These are phyloP conservation scores for Trochalopteron elliotii DNA, from an alignment of 2,113 vertebrate species.

Conservation along the genomic window DNA sequence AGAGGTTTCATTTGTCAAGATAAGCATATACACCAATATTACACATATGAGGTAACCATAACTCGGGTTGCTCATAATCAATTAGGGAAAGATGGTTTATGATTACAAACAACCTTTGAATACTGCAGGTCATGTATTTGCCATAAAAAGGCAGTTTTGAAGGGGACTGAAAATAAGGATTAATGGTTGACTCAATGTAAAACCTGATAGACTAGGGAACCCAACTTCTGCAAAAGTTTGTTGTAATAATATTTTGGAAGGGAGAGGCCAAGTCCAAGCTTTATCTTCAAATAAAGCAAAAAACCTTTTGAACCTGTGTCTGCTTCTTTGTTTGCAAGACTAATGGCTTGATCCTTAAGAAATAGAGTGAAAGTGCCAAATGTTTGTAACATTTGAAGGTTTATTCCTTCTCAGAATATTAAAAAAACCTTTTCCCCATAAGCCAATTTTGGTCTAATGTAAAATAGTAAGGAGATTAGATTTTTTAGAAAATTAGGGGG, in stretches of 20 bases:
- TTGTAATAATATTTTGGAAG: background rate
- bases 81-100: background rate
- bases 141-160: background rate
- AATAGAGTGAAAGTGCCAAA: background rate
- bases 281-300: background rate
- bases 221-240: background rate
- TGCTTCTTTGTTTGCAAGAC: background rate
- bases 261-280: background rate
- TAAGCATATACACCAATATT: background rate
- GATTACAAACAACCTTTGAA: background rate
- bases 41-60: background rate
- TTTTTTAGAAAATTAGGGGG: background rate
- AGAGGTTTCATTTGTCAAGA: background rate
- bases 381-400: background rate
- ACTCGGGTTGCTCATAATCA: background rate
- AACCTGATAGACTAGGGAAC: background rate
- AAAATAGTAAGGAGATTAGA: background rate
- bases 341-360: background rate
- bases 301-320: background rate
- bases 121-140: background rate
- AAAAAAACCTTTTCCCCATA: rapidly evolving
- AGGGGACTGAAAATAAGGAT: background rate
- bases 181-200: background rate
- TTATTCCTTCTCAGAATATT: background rate
- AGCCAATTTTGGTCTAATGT: background rate